Evolutionary conservation across 2,888 invertebrate genomes (phyloP).

Genomic region (Bhutanitis thaidina): DNA sequence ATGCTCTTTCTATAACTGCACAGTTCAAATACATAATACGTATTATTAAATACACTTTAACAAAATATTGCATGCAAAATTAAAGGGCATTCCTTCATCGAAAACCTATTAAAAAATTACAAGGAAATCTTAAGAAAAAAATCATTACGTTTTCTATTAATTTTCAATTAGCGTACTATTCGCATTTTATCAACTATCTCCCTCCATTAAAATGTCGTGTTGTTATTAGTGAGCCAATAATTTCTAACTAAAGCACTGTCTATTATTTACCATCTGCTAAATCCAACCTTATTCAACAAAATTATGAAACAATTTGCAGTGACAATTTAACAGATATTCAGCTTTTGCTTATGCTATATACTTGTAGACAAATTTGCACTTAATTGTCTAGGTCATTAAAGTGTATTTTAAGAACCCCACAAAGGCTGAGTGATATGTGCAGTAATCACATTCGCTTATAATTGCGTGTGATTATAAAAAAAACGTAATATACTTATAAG

Average conservation of each 20-base stretch:
- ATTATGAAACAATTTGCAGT: neutral
- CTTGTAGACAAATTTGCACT: neutral
- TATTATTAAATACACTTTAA: too few relatives aligned
- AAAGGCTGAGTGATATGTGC: neutral
- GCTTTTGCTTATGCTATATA: neutral
- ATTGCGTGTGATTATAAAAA: slow-evolving; percentile 34
- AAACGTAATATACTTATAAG: slow-evolving; percentile 24
- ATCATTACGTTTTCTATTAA: neutral
- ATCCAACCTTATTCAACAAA: neutral
- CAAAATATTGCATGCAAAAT: too few relatives aligned
- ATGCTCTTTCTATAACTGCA: too few relatives aligned
- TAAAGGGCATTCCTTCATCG: too few relatives aligned
- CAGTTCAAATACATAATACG: too few relatives aligned
- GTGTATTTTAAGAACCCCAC: neutral
- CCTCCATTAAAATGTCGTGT: slow-evolving; percentile 1
- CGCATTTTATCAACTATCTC: slow-evolving; percentile 2
- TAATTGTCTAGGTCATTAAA: neutral
- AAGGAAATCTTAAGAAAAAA: neutral
- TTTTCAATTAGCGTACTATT: neutral
- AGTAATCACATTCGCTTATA: slow-evolving; percentile 32
- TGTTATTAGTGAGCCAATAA: slow-evolving; percentile 8
- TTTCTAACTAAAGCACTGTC: slow-evolving; percentile 7
- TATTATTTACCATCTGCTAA: neutral
- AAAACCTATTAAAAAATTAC: too few relatives aligned
- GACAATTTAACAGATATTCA: neutral